Percentiles rank a stretch among this genome's conserved stretches.
phyloP scores from a whole-genome alignment of 2,113 vertebrate species.

The Silurus meridionalis region DNA sequence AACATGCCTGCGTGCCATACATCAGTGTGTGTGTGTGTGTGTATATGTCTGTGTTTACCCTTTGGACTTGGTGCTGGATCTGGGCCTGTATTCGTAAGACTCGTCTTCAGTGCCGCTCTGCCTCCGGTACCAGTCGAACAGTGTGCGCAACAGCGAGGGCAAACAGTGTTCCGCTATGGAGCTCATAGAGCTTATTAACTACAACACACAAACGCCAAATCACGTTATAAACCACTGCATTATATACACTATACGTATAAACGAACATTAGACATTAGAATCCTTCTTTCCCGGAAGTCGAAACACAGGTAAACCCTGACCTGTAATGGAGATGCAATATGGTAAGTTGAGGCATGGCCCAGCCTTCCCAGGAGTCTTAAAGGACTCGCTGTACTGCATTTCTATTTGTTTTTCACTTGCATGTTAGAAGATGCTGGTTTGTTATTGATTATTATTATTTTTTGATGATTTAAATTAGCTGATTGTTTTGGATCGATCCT shows the following conservation, averaged over 20 bases:
- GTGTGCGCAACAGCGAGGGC: conserved; percentile 92
- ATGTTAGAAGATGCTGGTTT: no score
- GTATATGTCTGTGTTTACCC: conserved; percentile 68
- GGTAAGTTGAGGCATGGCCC: no score
- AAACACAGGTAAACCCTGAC: no score
- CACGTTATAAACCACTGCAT: not conserved
- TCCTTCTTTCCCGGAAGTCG: no score
- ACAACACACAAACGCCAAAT: conserved; percentile 37
- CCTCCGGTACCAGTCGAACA: conserved; percentile 98
- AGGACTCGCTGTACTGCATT: no score
- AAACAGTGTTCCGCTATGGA: conserved; percentile 99
- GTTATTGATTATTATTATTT: no score
- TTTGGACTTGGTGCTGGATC: conserved; percentile 96
- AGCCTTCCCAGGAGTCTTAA: no score
- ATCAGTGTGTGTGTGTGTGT: not conserved
- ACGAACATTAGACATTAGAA: not conserved
- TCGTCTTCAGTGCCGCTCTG: conserved; percentile 97
- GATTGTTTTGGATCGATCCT: no score
- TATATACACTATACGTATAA: not conserved
- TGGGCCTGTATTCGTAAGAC: conserved; percentile 93
- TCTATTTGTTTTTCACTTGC: no score
- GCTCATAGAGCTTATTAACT: conserved; percentile 99
- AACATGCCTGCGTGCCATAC: conserved; percentile 12
- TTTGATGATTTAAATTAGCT: no score
- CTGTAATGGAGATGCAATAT: no score